Conservation (phyloP, 1,140 invertebrate species). For the Saccostrea cuccullata region DNA sequence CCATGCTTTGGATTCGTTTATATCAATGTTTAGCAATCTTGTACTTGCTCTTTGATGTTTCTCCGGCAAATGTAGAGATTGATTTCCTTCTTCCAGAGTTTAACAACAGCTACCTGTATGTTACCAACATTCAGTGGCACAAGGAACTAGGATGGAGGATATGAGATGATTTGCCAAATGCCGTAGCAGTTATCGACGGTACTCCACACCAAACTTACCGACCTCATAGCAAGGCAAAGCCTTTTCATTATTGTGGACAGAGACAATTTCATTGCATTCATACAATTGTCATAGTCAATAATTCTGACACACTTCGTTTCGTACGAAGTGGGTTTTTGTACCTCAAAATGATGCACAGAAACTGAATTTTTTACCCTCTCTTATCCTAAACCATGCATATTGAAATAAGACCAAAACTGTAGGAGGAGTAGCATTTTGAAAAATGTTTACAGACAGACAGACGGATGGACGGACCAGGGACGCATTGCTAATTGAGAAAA, state of each 20-base stretch:
- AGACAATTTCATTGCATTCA: too few species aligned
- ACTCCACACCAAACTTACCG: too few species aligned
- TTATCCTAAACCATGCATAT: too few species aligned
- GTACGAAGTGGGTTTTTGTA: too few species aligned
- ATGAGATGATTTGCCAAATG: background rate
- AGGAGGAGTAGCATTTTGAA: too few species aligned
- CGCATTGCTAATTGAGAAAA: too few species aligned
- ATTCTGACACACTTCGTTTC: background rate
- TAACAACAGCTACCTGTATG: constrained; percentile 2
- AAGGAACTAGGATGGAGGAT: background rate
- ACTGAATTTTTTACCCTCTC: too few species aligned
- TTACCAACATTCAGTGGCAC: background rate
- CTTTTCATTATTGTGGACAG: background rate
- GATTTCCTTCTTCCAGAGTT: background rate
- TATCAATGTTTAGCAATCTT: background rate
- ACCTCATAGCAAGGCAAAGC: background rate
- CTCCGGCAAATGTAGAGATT: background rate
- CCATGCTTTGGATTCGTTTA: background rate
- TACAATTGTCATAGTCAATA: background rate
- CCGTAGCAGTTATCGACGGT: background rate
- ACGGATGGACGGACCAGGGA: too few species aligned
- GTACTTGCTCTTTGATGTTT: background rate
- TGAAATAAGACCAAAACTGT: too few species aligned
- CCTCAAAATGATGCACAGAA: too few species aligned
- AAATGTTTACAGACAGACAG: too few species aligned